Conservation (phyloP, 2,113 vertebrate genomes). For the Cyanoramphus novaezelandiae region DNA sequence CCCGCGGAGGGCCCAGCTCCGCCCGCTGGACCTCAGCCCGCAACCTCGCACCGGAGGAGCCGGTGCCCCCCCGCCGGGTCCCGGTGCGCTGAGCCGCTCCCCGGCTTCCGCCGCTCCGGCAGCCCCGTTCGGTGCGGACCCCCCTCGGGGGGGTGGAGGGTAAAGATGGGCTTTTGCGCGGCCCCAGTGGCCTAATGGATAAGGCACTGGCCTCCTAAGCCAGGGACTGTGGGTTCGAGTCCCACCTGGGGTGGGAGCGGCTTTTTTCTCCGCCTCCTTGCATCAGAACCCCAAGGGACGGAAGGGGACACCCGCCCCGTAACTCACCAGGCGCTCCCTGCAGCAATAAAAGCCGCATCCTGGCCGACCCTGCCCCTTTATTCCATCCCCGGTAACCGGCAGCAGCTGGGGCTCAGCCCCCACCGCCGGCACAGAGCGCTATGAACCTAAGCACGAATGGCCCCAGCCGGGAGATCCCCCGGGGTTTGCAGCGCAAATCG, state of each 20-base stretch:
- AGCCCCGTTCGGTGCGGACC: no score
- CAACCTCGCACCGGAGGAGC: no score
- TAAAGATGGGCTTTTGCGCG: fast-evolving
- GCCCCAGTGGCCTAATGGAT: constrained; percentile 45
- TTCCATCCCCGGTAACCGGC: fast-evolving
- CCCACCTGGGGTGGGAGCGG: neutral
- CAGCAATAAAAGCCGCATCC: fast-evolving
- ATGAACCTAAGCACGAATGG: neutral
- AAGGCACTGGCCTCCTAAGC: constrained; percentile 53
- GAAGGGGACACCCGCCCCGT: no score
- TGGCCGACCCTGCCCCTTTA: fast-evolving
- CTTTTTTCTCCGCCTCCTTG: neutral
- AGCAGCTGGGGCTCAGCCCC: fast-evolving
- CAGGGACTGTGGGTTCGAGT: constrained; percentile 74
- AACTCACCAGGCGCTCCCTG: fast-evolving
- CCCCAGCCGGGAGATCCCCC: fast-evolving
- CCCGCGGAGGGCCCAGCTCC: fast-evolving
- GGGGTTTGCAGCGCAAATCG: fast-evolving
- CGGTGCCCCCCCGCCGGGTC: neutral
- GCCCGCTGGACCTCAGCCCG: neutral
- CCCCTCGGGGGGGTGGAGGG: fast-evolving
- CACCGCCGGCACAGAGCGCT: fast-evolving
- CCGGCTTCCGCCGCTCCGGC: fast-evolving
- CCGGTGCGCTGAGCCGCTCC: fast-evolving
- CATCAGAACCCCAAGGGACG: neutral